Conservation (phyloP, 23 tunicate genomes). For the Trididemnum miniatum region DNA sequence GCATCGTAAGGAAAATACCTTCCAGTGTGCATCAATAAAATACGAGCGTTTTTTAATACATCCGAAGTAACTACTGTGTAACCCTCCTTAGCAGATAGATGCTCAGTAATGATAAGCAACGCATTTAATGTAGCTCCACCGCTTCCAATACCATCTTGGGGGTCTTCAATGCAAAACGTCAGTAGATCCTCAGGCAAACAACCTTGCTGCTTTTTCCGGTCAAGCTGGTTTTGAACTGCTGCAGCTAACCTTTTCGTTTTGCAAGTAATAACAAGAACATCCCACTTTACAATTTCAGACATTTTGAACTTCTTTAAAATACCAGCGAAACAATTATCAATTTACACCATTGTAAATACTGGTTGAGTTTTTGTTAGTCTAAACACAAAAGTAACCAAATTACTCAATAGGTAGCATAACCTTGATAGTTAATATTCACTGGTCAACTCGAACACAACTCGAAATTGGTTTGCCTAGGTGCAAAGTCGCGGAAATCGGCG, state of each 20-base stretch:
- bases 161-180: constrained; percentile 71
- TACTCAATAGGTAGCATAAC: no score
- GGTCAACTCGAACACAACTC: no score
- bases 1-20: constrained; percentile 77
- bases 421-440: no score
- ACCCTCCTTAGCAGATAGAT: constrained; percentile 58
- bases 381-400: no score
- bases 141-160: constrained; percentile 85
- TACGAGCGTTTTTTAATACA: constrained; percentile 48
- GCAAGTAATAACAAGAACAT: constrained; percentile 80
- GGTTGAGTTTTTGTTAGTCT: no score
- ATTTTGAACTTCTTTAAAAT: not conserved
- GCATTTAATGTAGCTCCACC: constrained; percentile 96
- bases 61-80: constrained; percentile 76
- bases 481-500: no score
- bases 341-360: no score
- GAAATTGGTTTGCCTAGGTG: no score
- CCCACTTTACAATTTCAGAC: constrained; percentile 27
- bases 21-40: constrained; percentile 81
- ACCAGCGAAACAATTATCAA: no score
- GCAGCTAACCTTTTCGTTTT: constrained; percentile 52
- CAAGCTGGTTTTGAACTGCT: constrained; percentile 51
- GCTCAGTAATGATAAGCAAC: constrained; percentile 72
- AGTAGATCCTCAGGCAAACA: constrained; percentile 45
- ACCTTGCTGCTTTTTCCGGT: constrained; percentile 46